Percentiles rank a stretch among this genome's conserved stretches.
Evolutionary conservation across 2,797 vertebrate species (phyloP).

Genomic region (Eulemur rubriventer): DNA sequence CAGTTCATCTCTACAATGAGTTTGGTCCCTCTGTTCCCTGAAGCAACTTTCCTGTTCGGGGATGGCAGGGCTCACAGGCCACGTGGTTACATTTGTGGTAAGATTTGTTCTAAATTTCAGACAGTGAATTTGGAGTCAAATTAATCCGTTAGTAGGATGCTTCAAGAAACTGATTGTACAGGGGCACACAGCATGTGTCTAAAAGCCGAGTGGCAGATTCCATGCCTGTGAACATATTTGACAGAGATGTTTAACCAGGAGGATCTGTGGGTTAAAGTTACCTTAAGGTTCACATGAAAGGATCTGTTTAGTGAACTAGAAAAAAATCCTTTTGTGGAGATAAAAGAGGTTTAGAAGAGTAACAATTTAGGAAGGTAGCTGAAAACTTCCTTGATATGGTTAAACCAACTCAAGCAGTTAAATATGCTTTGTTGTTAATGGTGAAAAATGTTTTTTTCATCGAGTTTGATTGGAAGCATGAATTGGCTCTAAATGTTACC

Average conservation of each 20-base stretch:
- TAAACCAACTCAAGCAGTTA: slow-evolving; percentile 62
- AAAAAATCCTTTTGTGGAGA: not conserved
- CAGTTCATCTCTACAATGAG: not conserved
- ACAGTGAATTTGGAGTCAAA: not conserved
- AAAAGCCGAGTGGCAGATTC: not conserved
- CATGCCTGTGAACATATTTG: not conserved
- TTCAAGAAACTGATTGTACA: not conserved
- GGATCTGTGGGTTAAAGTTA: slow-evolving; percentile 17
- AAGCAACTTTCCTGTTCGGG: not conserved
- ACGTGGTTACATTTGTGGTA: not conserved
- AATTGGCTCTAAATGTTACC: not conserved
- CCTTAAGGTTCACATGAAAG: slow-evolving; percentile 24
- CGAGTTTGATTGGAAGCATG: slow-evolving; percentile 2
- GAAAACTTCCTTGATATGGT: slow-evolving; percentile 47
- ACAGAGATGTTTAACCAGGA: not conserved
- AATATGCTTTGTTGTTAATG: slow-evolving; percentile 36
- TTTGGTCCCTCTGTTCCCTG: not conserved
- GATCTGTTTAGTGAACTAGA: slow-evolving; percentile 29
- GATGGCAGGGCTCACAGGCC: not conserved
- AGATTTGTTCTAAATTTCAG: not conserved
- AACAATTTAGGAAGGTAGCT: slow-evolving; percentile 38
- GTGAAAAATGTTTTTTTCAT: not conserved
- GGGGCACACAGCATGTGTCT: not conserved
- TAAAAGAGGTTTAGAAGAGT: slow-evolving; percentile 33
- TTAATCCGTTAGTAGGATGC: not conserved